A percentile compares a stretch with the other conserved stretches of the same genome.
Conservation (phyloP, 2,113 vertebrate species). For the Cyphomyrus discorhynchus region DNA sequence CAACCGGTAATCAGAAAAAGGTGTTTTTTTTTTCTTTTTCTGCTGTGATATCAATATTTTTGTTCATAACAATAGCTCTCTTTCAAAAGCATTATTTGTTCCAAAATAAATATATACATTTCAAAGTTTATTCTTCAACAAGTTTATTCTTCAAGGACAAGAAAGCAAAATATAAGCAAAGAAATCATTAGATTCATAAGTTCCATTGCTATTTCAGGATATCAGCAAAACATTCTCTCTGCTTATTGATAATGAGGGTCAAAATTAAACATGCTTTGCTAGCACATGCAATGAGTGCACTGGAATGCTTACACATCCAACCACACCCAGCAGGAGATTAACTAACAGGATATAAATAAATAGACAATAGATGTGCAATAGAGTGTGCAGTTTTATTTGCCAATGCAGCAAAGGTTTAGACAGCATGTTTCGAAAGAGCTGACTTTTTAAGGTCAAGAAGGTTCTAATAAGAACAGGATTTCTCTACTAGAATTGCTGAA, state of each 20-base stretch:
- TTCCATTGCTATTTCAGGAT: neutral
- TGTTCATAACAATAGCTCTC: neutral
- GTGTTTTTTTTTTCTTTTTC: neutral
- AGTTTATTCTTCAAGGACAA: neutral
- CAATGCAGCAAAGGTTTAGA: neutral
- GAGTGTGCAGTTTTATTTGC: neutral
- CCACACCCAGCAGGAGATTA: neutral
- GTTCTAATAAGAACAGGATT: neutral
- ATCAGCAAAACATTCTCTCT: neutral
- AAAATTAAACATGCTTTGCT: neutral
- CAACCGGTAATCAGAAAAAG: neutral
- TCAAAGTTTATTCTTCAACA: neutral
- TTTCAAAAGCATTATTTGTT: neutral
- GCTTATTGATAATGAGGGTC: neutral
- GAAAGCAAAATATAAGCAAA: neutral
- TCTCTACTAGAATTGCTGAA: neutral
- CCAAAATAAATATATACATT: neutral
- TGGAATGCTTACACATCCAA: neutral
- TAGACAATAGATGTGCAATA: neutral
- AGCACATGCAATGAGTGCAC: neutral
- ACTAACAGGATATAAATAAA: neutral
- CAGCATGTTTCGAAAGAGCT: neutral
- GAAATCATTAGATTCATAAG: neutral
- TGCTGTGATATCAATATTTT: neutral
- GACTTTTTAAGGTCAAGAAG: neutral